Conservation (phyloP, 2,797 vertebrate genomes). For the Buphagus erythrorhynchus region DNA sequence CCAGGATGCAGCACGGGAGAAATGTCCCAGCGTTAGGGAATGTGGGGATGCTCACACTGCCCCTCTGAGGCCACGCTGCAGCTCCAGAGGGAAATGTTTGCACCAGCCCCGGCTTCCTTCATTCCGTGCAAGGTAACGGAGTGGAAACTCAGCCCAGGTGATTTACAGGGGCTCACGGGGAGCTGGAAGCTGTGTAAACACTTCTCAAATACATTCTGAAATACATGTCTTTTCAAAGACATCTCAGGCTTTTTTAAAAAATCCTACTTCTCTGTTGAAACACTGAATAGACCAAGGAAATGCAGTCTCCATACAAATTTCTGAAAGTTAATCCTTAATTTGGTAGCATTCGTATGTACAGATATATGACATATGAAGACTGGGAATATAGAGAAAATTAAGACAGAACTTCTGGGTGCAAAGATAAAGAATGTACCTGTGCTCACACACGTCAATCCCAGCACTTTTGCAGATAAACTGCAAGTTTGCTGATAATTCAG, state of each 20-base stretch:
- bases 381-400: not conserved
- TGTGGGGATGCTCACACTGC: not conserved
- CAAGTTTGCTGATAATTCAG: not conserved
- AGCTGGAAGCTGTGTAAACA: not conserved
- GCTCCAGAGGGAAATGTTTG: accelerated
- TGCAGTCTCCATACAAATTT: not conserved
- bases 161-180: not conserved
- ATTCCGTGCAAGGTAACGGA: not conserved
- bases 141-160: not conserved
- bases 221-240: not conserved
- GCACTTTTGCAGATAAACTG: not conserved
- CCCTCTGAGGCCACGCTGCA: not conserved
- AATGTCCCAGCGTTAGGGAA: not conserved
- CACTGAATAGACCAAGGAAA: not conserved
- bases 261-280: not conserved
- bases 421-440: not conserved
- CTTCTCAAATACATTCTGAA: not conserved
- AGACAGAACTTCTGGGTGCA: accelerated
- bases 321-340: not conserved
- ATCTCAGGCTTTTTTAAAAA: not conserved
- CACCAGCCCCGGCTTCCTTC: not conserved
- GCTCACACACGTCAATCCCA: not conserved
- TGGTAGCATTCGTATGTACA: not conserved
- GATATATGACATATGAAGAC: not conserved
- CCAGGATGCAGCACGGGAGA: not conserved